Conservation (phyloP, 2,888 invertebrate species). For the Catocala sponsa region DNA sequence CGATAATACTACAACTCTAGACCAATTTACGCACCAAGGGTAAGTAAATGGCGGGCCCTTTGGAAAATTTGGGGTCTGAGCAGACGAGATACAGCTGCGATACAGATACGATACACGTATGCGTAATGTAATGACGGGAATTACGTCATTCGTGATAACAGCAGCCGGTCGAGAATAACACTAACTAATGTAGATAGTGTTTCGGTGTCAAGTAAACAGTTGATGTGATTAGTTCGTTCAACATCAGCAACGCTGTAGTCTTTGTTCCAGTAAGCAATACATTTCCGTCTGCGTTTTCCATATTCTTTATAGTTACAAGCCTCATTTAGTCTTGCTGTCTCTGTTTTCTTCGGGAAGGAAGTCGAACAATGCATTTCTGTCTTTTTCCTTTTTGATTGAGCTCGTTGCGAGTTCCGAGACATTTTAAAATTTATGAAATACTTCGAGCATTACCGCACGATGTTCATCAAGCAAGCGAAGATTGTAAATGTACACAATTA, state of each 20-base stretch:
- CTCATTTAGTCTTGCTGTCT: slow-evolving; percentile 49
- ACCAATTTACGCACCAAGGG: slow-evolving; percentile 64
- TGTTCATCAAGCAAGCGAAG: background rate
- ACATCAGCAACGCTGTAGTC: slow-evolving; percentile 27
- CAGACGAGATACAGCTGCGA: slow-evolving; percentile 44
- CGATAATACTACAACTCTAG: slow-evolving; percentile 63
- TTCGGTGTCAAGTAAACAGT: slow-evolving; percentile 23
- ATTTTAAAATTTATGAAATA: slow-evolving; percentile 38
- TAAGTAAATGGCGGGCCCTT: slow-evolving; percentile 59
- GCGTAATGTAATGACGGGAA: slow-evolving; percentile 35
- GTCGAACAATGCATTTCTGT: slow-evolving; percentile 40
- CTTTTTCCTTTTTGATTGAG: slow-evolving; percentile 44
- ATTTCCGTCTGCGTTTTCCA: slow-evolving; percentile 40
- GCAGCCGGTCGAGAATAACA: slow-evolving; percentile 6
- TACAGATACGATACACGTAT: slow-evolving; percentile 33
- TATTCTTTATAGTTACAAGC: slow-evolving; percentile 44
- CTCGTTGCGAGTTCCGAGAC: slow-evolving; percentile 36
- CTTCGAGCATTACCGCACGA: slow-evolving; percentile 17
- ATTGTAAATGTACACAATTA: background rate
- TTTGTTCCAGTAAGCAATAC: slow-evolving; percentile 26
- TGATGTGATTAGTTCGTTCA: slow-evolving; percentile 37
- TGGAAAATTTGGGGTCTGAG: slow-evolving; percentile 46
- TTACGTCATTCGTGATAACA: slow-evolving; percentile 40
- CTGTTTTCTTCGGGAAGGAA: slow-evolving; percentile 44
- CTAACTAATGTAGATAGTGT: slow-evolving; percentile 6